phyloP scores from a whole-genome alignment of 2,888 invertebrate species.

The Synergus japonicus region DNA sequence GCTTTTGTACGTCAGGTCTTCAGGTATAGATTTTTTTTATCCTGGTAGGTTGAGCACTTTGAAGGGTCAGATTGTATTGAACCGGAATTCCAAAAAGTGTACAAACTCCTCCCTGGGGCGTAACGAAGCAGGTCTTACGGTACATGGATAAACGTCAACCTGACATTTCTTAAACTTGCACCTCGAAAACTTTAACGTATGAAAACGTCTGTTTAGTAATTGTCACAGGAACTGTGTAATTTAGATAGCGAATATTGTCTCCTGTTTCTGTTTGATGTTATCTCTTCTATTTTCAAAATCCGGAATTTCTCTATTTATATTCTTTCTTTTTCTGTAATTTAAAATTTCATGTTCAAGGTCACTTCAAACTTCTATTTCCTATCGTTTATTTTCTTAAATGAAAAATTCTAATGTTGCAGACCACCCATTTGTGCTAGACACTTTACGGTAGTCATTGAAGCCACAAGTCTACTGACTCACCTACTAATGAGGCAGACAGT shows the following conservation, averaged over 20 bases:
- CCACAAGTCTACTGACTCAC: conserved; percentile 27
- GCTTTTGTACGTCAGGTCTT: conserved; percentile 18
- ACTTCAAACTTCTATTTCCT: no score
- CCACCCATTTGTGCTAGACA: background rate
- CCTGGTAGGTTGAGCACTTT: conserved; percentile 1
- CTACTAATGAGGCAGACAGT: conserved; percentile 13
- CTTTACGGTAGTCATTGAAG: conserved; percentile 12
- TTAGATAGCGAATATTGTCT: background rate
- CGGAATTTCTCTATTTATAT: background rate
- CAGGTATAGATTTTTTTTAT: conserved; percentile 2
- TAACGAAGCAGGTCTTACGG: conserved; percentile 30
- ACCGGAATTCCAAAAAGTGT: conserved; percentile 35
- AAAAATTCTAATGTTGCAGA: background rate
- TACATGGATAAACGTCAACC: conserved; percentile 20
- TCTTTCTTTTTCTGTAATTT: background rate
- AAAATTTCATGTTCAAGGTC: background rate
- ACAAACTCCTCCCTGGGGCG: conserved; percentile 17
- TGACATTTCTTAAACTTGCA: background rate
- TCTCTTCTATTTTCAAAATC: background rate
- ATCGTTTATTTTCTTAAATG: no score
- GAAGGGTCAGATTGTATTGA: conserved; percentile 15
- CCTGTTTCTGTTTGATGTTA: background rate
- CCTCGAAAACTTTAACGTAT: background rate
- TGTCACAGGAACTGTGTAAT: background rate
- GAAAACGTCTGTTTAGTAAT: background rate